A percentile compares a stretch with the other conserved stretches of the same genome.
phyloP scores from a whole-genome alignment of 2,888 invertebrate genomes.

The Zhengitettix transpicula region DNA sequence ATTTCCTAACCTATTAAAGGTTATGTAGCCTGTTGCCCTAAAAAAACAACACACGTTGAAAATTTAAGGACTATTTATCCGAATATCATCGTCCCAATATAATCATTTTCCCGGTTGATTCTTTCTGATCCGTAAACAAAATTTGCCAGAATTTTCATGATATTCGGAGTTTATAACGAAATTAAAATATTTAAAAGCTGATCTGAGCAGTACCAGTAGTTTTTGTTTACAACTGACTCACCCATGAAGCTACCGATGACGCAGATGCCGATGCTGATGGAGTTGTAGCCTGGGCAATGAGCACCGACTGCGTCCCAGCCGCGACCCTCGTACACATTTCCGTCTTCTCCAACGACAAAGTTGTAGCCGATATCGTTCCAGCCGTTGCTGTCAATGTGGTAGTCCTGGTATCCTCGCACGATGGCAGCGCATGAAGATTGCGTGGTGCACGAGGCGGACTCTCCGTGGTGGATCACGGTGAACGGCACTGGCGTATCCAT shows the following conservation, averaged over 20 bases:
- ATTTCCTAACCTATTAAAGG: too few relatives aligned
- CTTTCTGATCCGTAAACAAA: too few relatives aligned
- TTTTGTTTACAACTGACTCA: constrained; percentile 16
- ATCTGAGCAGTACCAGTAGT: too few relatives aligned
- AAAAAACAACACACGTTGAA: too few relatives aligned
- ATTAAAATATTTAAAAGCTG: too few relatives aligned
- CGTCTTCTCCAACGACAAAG: constrained; percentile 34
- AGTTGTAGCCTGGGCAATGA: constrained; percentile 26
- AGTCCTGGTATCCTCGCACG: constrained; percentile 23
- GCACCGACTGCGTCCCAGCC: constrained; percentile 29
- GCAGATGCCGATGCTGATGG: constrained; percentile 25
- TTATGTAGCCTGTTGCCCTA: too few relatives aligned
- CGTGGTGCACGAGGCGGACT: constrained; percentile 20
- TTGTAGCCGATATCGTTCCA: constrained; percentile 29
- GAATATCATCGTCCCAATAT: too few relatives aligned
- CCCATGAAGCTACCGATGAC: constrained; percentile 29
- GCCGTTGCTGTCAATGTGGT: constrained; percentile 22
- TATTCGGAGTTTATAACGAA: too few relatives aligned
- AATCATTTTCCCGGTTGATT: too few relatives aligned
- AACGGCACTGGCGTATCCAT: constrained; percentile 20
- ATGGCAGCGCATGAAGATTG: constrained; percentile 19
- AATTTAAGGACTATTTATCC: too few relatives aligned
- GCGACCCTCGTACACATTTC: constrained; percentile 27
- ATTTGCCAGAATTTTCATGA: too few relatives aligned
- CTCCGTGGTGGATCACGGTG: constrained; percentile 26